A percentile compares a stretch with the other conserved stretches of the same genome.
Conservation (phyloP, 37 sponge, comb jelly and placozoan species). For the Tethya wilhelma region DNA sequence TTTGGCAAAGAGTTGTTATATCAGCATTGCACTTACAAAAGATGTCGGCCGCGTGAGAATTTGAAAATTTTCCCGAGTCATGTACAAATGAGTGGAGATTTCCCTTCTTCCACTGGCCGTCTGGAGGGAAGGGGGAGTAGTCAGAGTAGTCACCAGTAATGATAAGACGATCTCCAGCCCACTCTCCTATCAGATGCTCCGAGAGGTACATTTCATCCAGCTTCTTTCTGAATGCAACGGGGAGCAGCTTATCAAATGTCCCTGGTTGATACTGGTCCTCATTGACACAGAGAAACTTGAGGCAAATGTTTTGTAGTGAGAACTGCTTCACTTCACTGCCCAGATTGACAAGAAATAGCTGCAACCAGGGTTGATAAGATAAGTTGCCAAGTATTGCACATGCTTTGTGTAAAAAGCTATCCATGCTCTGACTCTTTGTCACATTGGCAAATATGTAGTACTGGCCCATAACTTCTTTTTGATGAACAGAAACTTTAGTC, state of each 20-base stretch:
- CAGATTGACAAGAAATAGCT: conserved; percentile 5
- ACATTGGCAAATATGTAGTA: conserved; percentile 15
- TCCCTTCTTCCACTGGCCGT: conserved; percentile 23
- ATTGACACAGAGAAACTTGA: no score
- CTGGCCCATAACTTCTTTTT: conserved; percentile 25
- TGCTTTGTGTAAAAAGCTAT: background rate
- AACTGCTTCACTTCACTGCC: no score
- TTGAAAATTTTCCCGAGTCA: background rate
- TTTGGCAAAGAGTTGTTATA: no score
- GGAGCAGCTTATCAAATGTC: background rate
- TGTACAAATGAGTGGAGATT: background rate
- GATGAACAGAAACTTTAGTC: no score
- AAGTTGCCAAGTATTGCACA: background rate
- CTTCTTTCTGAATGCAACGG: background rate
- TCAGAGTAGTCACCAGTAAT: conserved; percentile 31
- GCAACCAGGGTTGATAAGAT: conserved; percentile 3
- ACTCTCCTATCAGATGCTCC: conserved; percentile 2
- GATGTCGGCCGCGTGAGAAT: no score
- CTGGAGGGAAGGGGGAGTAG: conserved; percentile 13
- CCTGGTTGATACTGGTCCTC: no score
- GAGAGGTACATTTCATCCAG: background rate
- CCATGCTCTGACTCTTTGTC: no score
- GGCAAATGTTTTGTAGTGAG: no score
- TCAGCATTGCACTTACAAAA: no score
- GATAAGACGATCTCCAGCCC: no score